Base-by-base conservation (phyloP, 1,140 invertebrate species). In the Latrodectus geometricus region DNA sequence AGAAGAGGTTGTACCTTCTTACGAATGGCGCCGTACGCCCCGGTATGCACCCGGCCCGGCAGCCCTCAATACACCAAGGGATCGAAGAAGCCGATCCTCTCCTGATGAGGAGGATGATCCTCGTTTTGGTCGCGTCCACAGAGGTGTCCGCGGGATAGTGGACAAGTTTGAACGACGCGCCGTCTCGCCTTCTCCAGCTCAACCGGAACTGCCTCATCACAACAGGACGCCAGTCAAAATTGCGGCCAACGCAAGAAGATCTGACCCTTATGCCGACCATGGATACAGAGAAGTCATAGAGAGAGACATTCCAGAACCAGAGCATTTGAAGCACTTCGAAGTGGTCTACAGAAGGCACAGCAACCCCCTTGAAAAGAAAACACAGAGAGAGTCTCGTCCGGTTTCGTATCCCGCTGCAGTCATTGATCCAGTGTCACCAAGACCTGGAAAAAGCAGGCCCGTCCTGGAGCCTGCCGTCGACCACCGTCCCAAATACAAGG, bases 281-380 rank as follows among this genome's bases (percentile, higher is more conserved):
- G n/a, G 61, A 5, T 15, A 21, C 20, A 65, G 21, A 54, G 56
- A 61, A 15, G n/a, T 35, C n/a, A 14, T n/a, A 72, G 70, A 61
- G 20, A 77, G 14, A 11, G 75, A 65, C 23, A 61, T n/a, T 9
- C 70, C 35, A 11, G 69, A 69, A 20, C 52, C 50, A 8, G 73
- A 82, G 8, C 50, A 76, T 54, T 11, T 70, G 49, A 68, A 81
- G 20, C 72, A 83, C 20, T 75, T 75, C 23, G 88, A 88, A 35
- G 82, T 86, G 14, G 83, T 88, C 4, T 88, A 88, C 78, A 66
- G 88, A 12, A 68, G 88, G 20, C 74, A 77, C 50, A 88, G 88
- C 20, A 88, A 88, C 77, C 88, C 88, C 9, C 12, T 82, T 5
- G 88, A 86, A 15, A 84, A 81, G 52, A 80, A 81, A 68, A 65